phyloP scores from a whole-genome alignment of 2,888 invertebrate species.

The Sthenelais limicola region DNA sequence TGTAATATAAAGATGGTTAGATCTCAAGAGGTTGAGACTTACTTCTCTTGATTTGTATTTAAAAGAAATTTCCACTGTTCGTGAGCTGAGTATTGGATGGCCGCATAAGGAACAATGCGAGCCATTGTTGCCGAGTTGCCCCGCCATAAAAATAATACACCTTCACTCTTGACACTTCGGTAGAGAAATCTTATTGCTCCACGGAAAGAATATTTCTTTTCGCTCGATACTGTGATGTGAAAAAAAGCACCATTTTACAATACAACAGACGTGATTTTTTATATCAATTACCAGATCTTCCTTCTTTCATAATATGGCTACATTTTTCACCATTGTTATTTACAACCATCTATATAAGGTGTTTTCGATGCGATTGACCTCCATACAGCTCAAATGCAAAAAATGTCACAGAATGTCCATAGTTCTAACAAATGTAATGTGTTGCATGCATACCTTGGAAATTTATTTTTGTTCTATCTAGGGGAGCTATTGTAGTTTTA shows the following conservation, averaged over 20 bases:
- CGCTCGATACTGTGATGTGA: constrained; percentile 63
- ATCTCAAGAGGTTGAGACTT: not conserved
- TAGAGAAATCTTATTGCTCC: constrained; percentile 74
- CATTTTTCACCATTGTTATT: not conserved
- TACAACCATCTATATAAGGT: not conserved
- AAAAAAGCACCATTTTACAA: not conserved
- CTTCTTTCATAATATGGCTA: not conserved
- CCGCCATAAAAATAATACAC: constrained; percentile 90
- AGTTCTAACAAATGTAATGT: no score
- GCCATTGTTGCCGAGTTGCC: constrained; percentile 99
- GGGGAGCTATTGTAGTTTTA: constrained; percentile 95
- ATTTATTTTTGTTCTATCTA: constrained; percentile 98
- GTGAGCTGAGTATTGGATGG: constrained; percentile 97
- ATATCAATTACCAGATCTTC: no score
- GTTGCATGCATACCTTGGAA: constrained; percentile 86
- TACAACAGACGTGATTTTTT: no score
- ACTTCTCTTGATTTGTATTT: constrained; percentile 44
- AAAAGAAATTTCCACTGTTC: constrained; percentile 95
- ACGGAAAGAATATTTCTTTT: constrained; percentile 72
- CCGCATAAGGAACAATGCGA: constrained; percentile 95
- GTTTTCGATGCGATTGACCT: not conserved
- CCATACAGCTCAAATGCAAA: not conserved
- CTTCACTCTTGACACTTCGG: constrained; percentile 82
- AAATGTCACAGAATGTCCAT: not conserved
- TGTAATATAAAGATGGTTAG: not conserved